Conservation (phyloP, 1,140 invertebrate genomes). For the Lasaia peninsularis region DNA sequence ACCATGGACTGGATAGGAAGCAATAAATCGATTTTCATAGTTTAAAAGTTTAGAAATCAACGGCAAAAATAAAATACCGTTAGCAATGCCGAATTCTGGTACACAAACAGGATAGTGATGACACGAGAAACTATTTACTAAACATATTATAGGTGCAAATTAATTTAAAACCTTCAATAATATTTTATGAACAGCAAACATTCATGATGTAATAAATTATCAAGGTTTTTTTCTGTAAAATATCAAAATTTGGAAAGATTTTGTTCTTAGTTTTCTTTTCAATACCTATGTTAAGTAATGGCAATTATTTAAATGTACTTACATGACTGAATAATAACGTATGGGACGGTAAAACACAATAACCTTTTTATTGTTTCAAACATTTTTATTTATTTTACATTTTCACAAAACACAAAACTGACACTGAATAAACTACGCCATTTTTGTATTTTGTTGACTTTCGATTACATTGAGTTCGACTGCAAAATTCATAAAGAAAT, state of each 20-base stretch:
- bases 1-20: too few relatives aligned
- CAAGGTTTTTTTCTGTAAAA: constrained; percentile 32
- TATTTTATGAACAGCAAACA: constrained; percentile 27
- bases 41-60: too few relatives aligned
- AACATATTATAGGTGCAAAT: not conserved
- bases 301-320: constrained; percentile 32
- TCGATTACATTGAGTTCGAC: not conserved
- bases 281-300: not conserved
- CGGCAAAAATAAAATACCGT: constrained; percentile 26
- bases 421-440: constrained; percentile 56
- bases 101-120: not conserved
- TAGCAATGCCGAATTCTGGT: constrained; percentile 16
- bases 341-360: constrained; percentile 41
- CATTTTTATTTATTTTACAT: constrained; percentile 70
- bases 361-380: constrained; percentile 36
- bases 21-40: too few relatives aligned
- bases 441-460: constrained; percentile 47
- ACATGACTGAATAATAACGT: constrained; percentile 46
- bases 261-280: constrained; percentile 1
- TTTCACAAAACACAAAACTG: constrained; percentile 49
- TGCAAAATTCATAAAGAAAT: too few relatives aligned
- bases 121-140: not conserved
- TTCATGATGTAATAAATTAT: constrained; percentile 30
- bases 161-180: constrained; percentile 20
- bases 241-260: constrained; percentile 20